A percentile compares a stretch with the other conserved stretches of the same genome.
Evolutionary conservation across 2,113 vertebrate species (phyloP).

Genomic region (Lichenostomus cassidix): DNA sequence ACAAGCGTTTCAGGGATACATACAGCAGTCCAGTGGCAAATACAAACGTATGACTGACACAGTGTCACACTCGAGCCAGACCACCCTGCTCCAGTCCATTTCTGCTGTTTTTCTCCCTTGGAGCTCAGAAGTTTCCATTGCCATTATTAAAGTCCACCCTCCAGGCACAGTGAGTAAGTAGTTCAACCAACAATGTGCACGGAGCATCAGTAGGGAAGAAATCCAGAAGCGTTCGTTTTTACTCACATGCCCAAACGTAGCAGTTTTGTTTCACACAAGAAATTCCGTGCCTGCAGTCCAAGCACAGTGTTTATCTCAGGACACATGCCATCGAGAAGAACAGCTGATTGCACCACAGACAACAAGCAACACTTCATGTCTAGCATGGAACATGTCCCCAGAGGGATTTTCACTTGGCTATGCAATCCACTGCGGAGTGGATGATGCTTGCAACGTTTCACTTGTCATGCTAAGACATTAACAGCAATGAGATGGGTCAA

Average conservation of each 20-base stretch:
- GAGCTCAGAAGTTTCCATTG: constrained; percentile 20
- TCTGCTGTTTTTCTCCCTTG: background rate
- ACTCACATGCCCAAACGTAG: constrained; percentile 40
- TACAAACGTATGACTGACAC: constrained; percentile 1
- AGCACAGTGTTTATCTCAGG: constrained; percentile 36
- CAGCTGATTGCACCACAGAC: constrained; percentile 57
- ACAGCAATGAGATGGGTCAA: constrained; percentile 30
- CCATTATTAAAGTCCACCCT: constrained; percentile 29
- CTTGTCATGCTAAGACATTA: background rate
- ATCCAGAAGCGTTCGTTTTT: constrained; percentile 8
- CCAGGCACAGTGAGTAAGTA: constrained; percentile 38
- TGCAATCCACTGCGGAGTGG: background rate
- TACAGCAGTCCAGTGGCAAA: constrained; percentile 36
- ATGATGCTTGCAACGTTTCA: background rate
- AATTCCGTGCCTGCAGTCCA: constrained; percentile 40
- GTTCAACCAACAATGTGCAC: background rate
- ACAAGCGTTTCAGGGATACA: constrained; percentile 7
- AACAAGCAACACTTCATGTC: constrained; percentile 54
- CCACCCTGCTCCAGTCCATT: constrained; percentile 48
- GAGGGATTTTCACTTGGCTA: background rate
- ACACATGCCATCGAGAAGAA: constrained; percentile 46
- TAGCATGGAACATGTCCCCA: constrained; percentile 13
- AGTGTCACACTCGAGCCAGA: constrained; percentile 25
- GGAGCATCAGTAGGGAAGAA: constrained; percentile 74
- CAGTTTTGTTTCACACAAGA: constrained; percentile 15